Evolutionary conservation across 2,113 vertebrate species (phyloP), one percentile per base, ranked within the genome.

Genomic region (Heloderma charlesbogerti): DNA sequence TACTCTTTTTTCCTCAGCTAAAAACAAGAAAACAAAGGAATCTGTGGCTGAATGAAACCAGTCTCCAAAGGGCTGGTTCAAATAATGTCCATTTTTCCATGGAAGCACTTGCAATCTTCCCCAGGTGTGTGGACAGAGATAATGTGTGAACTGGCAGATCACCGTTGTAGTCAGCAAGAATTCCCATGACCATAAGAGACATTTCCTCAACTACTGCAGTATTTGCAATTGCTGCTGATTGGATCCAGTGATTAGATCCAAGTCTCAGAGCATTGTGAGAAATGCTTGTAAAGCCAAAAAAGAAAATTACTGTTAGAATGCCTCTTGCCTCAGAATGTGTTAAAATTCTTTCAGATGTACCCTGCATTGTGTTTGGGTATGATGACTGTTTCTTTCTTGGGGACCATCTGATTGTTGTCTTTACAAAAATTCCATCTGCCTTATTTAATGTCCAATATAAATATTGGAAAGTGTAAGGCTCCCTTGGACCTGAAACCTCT

Each of bases 301-400:
- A 34, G 29, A 60, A 18, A 60, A 60, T 6, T 60, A 60, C 5
- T 84, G 40, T 86, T 29, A 86, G 43, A 45, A 71, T 34, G 86
- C 15, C 92, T 78, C 82, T 94, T 88, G n/a, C 12, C 83, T 54
- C 67, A 29, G 10, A 80, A 0, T 90, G 51, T 20, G 37, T 91
- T 72, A 40, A 72, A 90, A 75, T 81, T 10, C 37, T 16, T 93
- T 92, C 84, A 89, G 87, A 2, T 51, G 1, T 34, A 60, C 77
- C 34, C 15, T 92, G 88, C 89, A 71, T 16, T 89, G 34, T 91
- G 57, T 86, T 20, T 84, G 7, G 31, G 2, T 57, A 75, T 37
- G 20, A 45, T 27, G 57, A 27, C 0, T 1, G 40, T 94, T 94
- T 96, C 88, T 27, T 27, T 88, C 90, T 29, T 71, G 77, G 89